A percentile compares a stretch with the other conserved stretches of the same genome.
Evolutionary conservation across 1,140 invertebrate genomes (phyloP).

Genomic region (Pogonognathellus flavescens): DNA sequence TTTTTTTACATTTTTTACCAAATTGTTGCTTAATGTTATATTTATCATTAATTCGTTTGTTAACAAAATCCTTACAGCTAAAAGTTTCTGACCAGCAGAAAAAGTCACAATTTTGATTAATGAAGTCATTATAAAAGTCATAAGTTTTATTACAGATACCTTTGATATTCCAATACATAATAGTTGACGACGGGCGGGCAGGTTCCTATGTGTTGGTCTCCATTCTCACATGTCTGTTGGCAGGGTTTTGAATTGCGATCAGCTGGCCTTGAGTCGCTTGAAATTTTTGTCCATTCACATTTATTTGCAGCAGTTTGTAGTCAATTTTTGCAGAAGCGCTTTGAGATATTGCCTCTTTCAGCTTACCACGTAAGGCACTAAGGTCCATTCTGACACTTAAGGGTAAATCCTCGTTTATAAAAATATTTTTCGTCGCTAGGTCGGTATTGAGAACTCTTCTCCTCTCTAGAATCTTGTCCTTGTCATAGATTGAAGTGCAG

Average conservation of each 20-base stretch:
- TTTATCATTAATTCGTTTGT: background rate
- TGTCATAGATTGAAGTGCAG: background rate
- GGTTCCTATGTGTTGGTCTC: background rate
- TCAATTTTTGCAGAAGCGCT: background rate
- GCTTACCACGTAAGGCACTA: background rate
- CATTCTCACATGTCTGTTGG: too few relatives aligned
- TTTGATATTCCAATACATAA: background rate
- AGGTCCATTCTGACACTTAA: background rate
- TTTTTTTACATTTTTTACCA: background rate
- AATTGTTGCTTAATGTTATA: background rate
- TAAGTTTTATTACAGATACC: background rate
- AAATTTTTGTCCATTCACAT: background rate
- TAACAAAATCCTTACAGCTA: too few relatives aligned
- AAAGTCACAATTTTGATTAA: background rate
- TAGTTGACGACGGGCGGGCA: background rate
- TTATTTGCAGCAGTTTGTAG: background rate
- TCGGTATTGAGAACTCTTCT: background rate
- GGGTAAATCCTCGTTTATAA: background rate
- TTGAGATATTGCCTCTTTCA: background rate
- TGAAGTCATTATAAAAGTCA: background rate
- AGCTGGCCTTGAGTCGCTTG: background rate
- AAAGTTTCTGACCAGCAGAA: too few relatives aligned
- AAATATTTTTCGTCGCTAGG: background rate
- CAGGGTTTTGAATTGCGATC: background rate
- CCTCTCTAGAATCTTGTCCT: background rate